Conservation (phyloP, 2,888 invertebrate genomes). For the Heteromurus nitidus region DNA sequence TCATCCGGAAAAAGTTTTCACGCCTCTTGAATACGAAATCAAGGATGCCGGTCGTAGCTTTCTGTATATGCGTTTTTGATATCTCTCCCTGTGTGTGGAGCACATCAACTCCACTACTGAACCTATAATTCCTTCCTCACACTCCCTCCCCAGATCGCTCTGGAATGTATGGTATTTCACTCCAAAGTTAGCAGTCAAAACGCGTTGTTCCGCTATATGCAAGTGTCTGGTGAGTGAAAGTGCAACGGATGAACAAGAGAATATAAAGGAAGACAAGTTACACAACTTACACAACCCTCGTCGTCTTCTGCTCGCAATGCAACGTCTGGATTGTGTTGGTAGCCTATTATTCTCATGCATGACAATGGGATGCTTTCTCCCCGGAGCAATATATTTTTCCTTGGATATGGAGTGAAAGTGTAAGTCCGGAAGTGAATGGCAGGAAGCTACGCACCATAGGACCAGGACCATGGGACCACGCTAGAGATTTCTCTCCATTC, state of each 20-base stretch:
- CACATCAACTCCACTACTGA: conserved; percentile 45
- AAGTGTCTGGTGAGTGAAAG: conserved; percentile 1
- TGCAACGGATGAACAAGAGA: too few species aligned
- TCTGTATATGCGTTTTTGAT: not conserved
- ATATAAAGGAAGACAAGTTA: conserved; percentile 40
- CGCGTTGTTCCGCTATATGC: not conserved
- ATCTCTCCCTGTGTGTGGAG: not conserved
- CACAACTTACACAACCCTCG: conserved; percentile 19
- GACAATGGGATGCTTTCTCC: conserved; percentile 63
- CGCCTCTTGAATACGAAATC: conserved; percentile 69
- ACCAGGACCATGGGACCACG: too few species aligned
- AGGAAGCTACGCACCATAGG: conserved; percentile 35
- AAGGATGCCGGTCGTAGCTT: conserved; percentile 44
- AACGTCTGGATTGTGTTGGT: conserved; percentile 14
- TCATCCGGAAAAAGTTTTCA: conserved; percentile 69
- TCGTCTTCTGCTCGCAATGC: not conserved
- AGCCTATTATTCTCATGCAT: conserved; percentile 53
- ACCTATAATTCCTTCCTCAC: conserved; percentile 27
- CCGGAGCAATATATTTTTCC: conserved; percentile 44
- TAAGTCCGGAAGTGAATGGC: conserved; percentile 52
- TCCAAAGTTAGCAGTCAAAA: conserved; percentile 14
- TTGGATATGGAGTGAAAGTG: conserved; percentile 46
- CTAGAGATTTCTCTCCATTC: too few species aligned
- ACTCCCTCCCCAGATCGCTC: conserved; percentile 5
- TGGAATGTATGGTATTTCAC: conserved; percentile 33